Evolutionary conservation across 2,113 vertebrate species (phyloP), one percentile per base, ranked within the genome.

Genomic region (Varanus salvator): DNA sequence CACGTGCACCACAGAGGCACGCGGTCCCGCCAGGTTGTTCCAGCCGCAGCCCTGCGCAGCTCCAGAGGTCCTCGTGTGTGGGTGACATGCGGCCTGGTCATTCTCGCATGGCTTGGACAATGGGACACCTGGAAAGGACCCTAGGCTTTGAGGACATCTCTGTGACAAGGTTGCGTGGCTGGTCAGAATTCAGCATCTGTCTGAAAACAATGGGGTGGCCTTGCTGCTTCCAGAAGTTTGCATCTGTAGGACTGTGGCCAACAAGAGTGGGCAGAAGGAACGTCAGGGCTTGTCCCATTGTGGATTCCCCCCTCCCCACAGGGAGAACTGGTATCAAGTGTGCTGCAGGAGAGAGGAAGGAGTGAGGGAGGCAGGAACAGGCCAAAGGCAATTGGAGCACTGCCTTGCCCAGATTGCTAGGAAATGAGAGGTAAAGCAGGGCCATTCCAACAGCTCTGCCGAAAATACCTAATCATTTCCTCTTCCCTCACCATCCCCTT

Each of bases 71-170:
- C 44, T 6, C 17, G 7, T 17, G 74, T 29, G 27, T 31, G 23
- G 4, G 19, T 50, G 68, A 91, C 90, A 9, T 14, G 21, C 87
- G 29, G 50, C 27, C 72, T 8, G 6, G 77, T 75, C 29, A 86
- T 44, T 57, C 89, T 71, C 52, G 38, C 8, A 8, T 8, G 19
- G 38, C 38, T 25, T 7, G 48, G 48, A 9, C 80, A 75, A 3
- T 77, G 0, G 75, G 52, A 90, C 93, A 84, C 9, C 52, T 44
- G 14, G 14, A 34, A 29, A 82, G 50, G 0, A 1, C 19, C 23
- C 81, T 0, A 50, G 76, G 1, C 0, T 0, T n/a, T 66, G 27
- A 84, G 57, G 1, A 54, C 75, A 71, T 89, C 29, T 0, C 0
- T 31, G 86, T 81, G 48, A 84, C 87, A n/a, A 50, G 0, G 1